phyloP scores from a whole-genome alignment of 1,140 invertebrate genomes.

The Drosophila malerkotliana region DNA sequence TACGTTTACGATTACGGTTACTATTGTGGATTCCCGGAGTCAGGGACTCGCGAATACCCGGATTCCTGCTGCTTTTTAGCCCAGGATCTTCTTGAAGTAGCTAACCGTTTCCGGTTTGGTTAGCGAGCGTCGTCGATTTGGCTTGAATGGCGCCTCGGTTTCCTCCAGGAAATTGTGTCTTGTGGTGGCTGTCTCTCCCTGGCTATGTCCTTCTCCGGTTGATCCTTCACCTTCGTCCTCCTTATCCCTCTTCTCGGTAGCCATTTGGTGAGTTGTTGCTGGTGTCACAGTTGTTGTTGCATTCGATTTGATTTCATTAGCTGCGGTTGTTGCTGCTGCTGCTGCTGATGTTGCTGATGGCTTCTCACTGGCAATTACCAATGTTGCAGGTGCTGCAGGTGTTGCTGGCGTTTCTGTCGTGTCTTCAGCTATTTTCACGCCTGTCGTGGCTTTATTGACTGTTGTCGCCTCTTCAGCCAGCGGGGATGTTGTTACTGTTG shows the following conservation, averaged over 20 bases:
- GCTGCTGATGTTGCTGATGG: conserved; percentile 25
- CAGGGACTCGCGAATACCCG: not conserved
- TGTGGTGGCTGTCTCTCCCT: conserved; percentile 44
- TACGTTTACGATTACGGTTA: conserved; percentile 54
- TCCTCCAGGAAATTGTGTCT: conserved; percentile 79
- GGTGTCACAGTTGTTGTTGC: conserved; percentile 38
- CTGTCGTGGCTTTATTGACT: conserved; percentile 13
- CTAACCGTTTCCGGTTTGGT: conserved; percentile 83
- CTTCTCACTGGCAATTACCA: conserved; percentile 26
- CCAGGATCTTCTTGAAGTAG: conserved; percentile 84
- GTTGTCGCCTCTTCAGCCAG: conserved; percentile 4
- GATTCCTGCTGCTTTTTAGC: conserved; percentile 42
- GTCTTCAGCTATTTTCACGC: conserved; percentile 27
- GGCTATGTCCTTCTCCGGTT: conserved; percentile 1
- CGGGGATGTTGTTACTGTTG: conserved; percentile 22
- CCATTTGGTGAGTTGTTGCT: conserved; percentile 10
- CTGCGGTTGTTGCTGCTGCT: conserved; percentile 34
- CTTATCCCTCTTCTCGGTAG: conserved; percentile 3
- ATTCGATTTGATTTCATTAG: conserved; percentile 44
- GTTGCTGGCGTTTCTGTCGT: conserved; percentile 22
- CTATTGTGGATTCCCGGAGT: conserved; percentile 25
- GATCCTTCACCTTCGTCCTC: not conserved
- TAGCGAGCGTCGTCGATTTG: conserved; percentile 82
- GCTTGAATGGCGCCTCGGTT: conserved; percentile 80
- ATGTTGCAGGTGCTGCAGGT: conserved; percentile 26